These are phyloP conservation scores for Xiphophorus hellerii DNA, from an alignment of 2,113 vertebrate species.

Conservation along the genomic window DNA sequence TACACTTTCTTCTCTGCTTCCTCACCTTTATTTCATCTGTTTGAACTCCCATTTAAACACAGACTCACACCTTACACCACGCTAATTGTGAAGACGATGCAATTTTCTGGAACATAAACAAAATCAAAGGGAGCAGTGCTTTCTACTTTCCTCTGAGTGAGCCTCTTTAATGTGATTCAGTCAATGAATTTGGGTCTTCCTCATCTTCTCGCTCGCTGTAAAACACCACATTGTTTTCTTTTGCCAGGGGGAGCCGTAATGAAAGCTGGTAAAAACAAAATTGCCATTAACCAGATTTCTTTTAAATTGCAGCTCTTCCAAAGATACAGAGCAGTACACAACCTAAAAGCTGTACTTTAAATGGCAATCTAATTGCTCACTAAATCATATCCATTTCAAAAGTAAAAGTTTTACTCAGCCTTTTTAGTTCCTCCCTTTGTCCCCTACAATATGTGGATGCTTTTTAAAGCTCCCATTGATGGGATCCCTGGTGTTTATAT, in stretches of 20 bases:
- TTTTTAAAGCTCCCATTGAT: constrained; percentile 28
- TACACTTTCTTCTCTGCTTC: constrained; percentile 51
- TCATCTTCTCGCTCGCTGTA: constrained; percentile 37
- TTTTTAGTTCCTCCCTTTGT: constrained; percentile 36
- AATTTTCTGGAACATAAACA: constrained; percentile 74
- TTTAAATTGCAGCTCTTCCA: constrained; percentile 21
- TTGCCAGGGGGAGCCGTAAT: constrained; percentile 45
- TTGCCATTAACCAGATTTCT: constrained; percentile 42
- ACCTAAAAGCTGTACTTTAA: constrained; percentile 38
- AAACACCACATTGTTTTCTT: constrained; percentile 50
- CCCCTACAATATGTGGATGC: constrained; percentile 22
- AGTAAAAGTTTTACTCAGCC: constrained; percentile 29
- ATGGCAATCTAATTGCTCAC: constrained; percentile 51
- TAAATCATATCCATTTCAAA: constrained; percentile 53
- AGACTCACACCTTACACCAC: constrained; percentile 30
- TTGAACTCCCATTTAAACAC: constrained; percentile 44
- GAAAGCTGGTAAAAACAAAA: constrained; percentile 42
- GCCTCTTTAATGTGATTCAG: constrained; percentile 63
- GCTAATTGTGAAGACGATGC: constrained; percentile 76
- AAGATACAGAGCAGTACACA: constrained; percentile 18
- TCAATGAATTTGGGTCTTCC: constrained; percentile 56
- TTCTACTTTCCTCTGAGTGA: constrained; percentile 37
- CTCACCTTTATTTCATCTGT: constrained; percentile 61
- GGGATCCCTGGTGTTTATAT: constrained; percentile 46
- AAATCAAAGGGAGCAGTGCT: constrained; percentile 73